A percentile compares a stretch with the other conserved stretches of the same genome.
phyloP scores from a whole-genome alignment of 1,140 invertebrate genomes.

The Pseudobourletiella spinata region DNA sequence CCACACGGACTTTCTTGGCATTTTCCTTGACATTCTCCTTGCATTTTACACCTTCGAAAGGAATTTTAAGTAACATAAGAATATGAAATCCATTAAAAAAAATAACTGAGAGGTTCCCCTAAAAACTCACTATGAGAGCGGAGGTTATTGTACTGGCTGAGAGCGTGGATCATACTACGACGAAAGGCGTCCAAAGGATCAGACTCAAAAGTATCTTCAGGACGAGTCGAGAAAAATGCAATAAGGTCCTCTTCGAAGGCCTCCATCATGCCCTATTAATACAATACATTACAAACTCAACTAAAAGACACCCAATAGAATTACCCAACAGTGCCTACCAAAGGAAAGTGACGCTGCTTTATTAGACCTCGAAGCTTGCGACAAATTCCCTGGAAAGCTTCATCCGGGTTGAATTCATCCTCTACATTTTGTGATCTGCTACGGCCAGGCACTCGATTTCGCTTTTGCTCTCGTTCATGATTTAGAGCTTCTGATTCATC shows the following conservation, averaged over 20 bases:
- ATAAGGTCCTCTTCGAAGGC: slow-evolving; percentile 18
- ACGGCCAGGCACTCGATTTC: background rate
- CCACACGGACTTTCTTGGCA: slow-evolving; percentile 4
- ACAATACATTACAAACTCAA: background rate
- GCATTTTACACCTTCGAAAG: slow-evolving; percentile 13
- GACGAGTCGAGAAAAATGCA: slow-evolving; percentile 15
- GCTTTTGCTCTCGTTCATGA: background rate
- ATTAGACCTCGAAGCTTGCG: slow-evolving; percentile 18
- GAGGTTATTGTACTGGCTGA: slow-evolving; percentile 25
- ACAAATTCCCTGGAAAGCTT: slow-evolving; percentile 23
- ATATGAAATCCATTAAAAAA: background rate
- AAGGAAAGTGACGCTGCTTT: slow-evolving; percentile 24
- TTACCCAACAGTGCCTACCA: too few species aligned
- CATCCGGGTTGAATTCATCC: slow-evolving; percentile 5
- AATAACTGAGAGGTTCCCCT: background rate
- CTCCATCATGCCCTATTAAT: slow-evolving; percentile 20
- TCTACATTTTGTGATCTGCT: too few species aligned
- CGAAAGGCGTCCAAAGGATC: slow-evolving; percentile 22
- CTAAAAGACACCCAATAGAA: too few species aligned
- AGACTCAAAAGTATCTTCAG: slow-evolving; percentile 19
- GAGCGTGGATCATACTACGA: slow-evolving; percentile 21
- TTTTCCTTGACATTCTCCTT: slow-evolving; percentile 4
- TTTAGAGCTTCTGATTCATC: background rate
- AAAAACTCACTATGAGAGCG: slow-evolving; percentile 14
- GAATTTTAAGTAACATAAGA: background rate